Evolutionary conservation across 2,888 invertebrate species (phyloP), one percentile per base, ranked within the genome.

Genomic region (Coecobrya sp.): DNA sequence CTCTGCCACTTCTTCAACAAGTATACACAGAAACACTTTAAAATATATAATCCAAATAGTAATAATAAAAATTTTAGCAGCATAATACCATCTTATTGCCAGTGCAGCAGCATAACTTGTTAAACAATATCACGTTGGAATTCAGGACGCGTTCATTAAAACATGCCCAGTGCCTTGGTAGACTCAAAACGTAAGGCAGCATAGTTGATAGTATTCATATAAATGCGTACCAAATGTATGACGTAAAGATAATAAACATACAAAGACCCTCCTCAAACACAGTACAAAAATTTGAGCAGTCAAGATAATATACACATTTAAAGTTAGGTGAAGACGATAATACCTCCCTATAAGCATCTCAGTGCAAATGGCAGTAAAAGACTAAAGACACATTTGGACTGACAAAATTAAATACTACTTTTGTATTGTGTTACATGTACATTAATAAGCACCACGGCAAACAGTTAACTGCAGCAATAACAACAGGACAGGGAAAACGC

Each of bases 111-210:
- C 4, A 59, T 8, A 49, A 70, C 68, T 70, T n/a, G 87, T 81
- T 82, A 68, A 82, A 79, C 70, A 52, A 36, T 68, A 49, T 59
- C 45, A 42, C 55, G 82, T 42, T 70, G n/a, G 45, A 89, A 91
- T 91, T 91, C 86, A 86, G 91, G 79, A 86, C 81, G 91, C 81
- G 68, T 86, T 86, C 55, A 68, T 22, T 19, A 59, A 59, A 86
- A 86, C 73, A 86, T 86, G 16, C 59, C 22, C 55, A 86, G 49
- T 36, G 13, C 27, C 27, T 25, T 25, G 22, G 22, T 45, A 73
- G 49, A 22, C 52, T 42, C 22, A 22, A 1, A 27, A 36, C 8
- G 42, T 11, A 45, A 2, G 0, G 25, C 42, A 13, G 65, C 42
- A 84, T 82, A 27, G 1, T 27, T 45, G 45, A n/a, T 42, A 2